These are phyloP conservation scores for Ptychodera flava DNA, from an alignment of 35 echinoderm and acorn worm species.

Conservation along the genomic window DNA sequence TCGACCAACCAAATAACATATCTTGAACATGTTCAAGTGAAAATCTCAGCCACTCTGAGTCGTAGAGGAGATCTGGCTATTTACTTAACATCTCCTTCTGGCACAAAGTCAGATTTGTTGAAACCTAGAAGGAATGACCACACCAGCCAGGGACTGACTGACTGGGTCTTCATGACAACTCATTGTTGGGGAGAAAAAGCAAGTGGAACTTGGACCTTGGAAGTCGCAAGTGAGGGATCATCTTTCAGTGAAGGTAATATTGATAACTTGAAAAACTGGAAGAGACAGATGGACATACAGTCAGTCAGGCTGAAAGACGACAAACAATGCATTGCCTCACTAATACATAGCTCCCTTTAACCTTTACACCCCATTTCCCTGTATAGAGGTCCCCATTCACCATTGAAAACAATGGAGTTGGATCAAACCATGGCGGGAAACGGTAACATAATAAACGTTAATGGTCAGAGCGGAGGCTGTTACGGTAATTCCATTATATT, in stretches of 20 bases:
- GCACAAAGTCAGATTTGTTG: conserved; percentile 57
- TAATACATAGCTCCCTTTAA: too few relatives aligned
- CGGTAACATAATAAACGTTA: too few relatives aligned
- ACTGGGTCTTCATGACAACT: background rate
- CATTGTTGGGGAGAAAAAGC: background rate
- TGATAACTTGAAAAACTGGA: too few relatives aligned
- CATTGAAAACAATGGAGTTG: too few relatives aligned
- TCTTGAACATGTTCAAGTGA: conserved; percentile 69
- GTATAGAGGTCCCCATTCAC: too few relatives aligned
- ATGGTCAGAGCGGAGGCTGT: too few relatives aligned
- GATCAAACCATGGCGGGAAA: too few relatives aligned
- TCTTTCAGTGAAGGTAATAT: background rate
- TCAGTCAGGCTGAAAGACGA: too few relatives aligned
- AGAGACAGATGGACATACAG: too few relatives aligned
- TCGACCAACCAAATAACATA: conserved; percentile 24
- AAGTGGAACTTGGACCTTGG: background rate
- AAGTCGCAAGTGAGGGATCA: background rate
- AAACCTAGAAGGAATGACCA: conserved; percentile 43
- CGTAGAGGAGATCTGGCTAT: conserved; percentile 65
- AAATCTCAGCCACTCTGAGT: conserved; percentile 39
- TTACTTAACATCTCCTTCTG: conserved; percentile 56
- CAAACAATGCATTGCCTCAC: too few relatives aligned
- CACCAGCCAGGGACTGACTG: background rate
- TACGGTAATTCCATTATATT: too few relatives aligned
- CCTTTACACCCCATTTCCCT: too few relatives aligned